Evolutionary conservation across 2,113 vertebrate genomes (phyloP), one percentile per base, ranked within the genome.

Genomic region (Saccopteryx leptura): DNA sequence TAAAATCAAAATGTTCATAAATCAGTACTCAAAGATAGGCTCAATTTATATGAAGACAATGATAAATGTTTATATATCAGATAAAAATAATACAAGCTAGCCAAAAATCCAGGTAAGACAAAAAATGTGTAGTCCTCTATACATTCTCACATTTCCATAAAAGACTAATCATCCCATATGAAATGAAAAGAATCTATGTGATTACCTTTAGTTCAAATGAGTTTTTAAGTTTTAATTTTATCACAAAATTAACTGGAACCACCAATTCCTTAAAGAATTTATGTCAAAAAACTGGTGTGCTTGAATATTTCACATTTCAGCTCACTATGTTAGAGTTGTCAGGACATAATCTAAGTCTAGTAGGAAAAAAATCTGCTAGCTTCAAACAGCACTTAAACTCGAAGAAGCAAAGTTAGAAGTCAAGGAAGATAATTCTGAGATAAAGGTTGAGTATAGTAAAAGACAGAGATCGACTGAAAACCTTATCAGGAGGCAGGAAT

Each of bases 361-460:
- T 4, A 48, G 26, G 65, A 56, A 81, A 72, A 88, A 80, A 88
- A 50, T 68, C 31, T 33, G 7, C 12, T 26, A 68, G 78, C 52
- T 95, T 95, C 72, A 60, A 92, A 94, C 2, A 60, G 50, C 79
- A 91, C 78, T 95, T 92, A 89, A 75, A 94, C 14, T 95, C 28
- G 68, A 86, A 60, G 68, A 92, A 96, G 33, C 13, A 48, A 93
- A 95, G 82, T 66, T n/a, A 69, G 72, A 90, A 71, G 72, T 92
- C 31, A 85, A 76, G 66, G 60, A 89, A 60, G 78, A 72, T 78
- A 93, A 84, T 80, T 95, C 66, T 71, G 52, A 92, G 90, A 95
- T 76, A 90, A 96, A 91, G 58, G 61, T 58, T 50, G 8, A 94
- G 90, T n/a, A 14, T 7, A 88, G 85, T 13, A 52, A 63, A 79